These are phyloP conservation scores for Micrasema longulum DNA, from an alignment of 1,140 invertebrate genomes.

Conservation along the genomic window DNA sequence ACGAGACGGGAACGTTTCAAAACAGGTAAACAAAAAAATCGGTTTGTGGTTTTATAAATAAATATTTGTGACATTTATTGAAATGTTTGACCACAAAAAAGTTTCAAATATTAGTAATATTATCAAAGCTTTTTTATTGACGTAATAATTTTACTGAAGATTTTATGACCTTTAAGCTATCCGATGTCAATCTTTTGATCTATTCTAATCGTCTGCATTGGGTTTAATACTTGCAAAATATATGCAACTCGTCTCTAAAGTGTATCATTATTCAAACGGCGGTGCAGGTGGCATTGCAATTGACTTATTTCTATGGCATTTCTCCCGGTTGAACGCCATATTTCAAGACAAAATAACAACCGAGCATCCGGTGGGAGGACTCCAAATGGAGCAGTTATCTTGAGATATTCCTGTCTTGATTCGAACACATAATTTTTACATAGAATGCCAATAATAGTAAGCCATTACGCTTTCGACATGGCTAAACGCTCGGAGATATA, in stretches of 20 bases:
- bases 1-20: too few species aligned
- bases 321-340: neutral
- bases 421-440: neutral
- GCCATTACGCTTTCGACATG: constrained; percentile 5
- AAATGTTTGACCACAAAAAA: too few species aligned
- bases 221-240: too few species aligned
- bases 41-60: too few species aligned
- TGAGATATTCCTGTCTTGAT: neutral
- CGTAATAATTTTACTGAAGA: too few species aligned
- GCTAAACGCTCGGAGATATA: neutral
- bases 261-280: constrained; percentile 5
- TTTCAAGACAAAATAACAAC: neutral
- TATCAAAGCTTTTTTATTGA: too few species aligned
- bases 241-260: neutral
- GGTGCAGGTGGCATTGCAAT: constrained; percentile 6
- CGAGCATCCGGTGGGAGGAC: constrained; percentile 4
- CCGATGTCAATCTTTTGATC: too few species aligned
- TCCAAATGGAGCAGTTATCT: neutral
- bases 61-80: too few species aligned
- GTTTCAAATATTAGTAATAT: too few species aligned
- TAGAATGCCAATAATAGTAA: neutral
- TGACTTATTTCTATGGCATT: neutral
- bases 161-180: too few species aligned
- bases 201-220: too few species aligned
- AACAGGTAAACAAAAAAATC: too few species aligned